phyloP scores from a whole-genome alignment of 2,113 vertebrate genomes.

The Melanostigma gelatinosum region DNA sequence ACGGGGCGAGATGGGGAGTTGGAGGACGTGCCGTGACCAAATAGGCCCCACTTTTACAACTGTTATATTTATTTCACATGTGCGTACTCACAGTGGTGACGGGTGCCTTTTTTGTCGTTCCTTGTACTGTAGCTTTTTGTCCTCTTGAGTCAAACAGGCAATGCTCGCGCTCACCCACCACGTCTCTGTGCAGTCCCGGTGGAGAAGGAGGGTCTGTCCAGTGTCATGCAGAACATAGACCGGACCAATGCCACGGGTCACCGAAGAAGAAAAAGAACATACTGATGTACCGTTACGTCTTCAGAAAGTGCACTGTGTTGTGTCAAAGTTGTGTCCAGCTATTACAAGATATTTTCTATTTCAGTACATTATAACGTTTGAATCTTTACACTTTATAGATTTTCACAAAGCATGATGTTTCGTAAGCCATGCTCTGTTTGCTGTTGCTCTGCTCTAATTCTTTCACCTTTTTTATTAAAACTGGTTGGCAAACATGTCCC shows the following conservation, averaged over 20 bases:
- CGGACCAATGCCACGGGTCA: background rate
- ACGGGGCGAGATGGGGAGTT: constrained; percentile 21
- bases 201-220: background rate
- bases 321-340: background rate
- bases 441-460: background rate
- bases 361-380: background rate
- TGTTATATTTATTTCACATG: constrained; percentile 57
- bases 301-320: background rate
- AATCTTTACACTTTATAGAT: background rate
- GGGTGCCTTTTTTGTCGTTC: constrained; percentile 26
- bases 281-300: background rate
- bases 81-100: constrained; percentile 33
- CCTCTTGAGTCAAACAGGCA: constrained; percentile 28
- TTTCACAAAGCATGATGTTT: background rate
- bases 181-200: background rate
- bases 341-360: background rate
- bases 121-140: constrained; percentile 41
- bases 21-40: constrained; percentile 40
- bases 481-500: background rate
- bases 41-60: constrained; percentile 52
- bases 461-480: background rate
- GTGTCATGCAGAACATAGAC: constrained; percentile 15
- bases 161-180: background rate
- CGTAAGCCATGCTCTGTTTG: background rate
- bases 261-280: background rate